A percentile compares a stretch with the other conserved stretches of the same genome.
These are phyloP conservation scores for Tachyglossus aculeatus DNA, from an alignment of 2,797 vertebrate species.

Conservation along the genomic window DNA sequence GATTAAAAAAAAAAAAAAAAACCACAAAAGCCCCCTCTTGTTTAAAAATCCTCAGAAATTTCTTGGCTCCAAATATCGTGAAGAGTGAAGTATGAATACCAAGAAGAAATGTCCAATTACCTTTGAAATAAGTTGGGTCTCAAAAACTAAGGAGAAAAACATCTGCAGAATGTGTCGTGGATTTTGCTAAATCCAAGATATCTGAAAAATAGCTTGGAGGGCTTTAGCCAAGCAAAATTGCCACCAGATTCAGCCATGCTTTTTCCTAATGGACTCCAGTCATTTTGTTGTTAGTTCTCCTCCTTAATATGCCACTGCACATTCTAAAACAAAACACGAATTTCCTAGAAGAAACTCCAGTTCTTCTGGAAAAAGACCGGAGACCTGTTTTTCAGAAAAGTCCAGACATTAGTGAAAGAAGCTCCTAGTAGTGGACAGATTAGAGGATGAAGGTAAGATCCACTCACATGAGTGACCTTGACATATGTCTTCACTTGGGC, in stretches of 20 bases:
- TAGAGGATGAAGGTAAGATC: too few relatives aligned
- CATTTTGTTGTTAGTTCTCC: neutral
- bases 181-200: neutral
- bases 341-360: neutral
- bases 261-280: neutral
- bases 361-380: neutral
- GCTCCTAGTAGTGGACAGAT: too few relatives aligned
- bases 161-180: neutral
- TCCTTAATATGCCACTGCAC: neutral
- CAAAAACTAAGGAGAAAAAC: neutral
- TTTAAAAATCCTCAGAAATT: conserved; percentile 9
- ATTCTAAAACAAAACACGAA: neutral
- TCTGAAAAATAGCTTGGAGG: neutral
- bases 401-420: too few relatives aligned
- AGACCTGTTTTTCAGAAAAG: too few relatives aligned
- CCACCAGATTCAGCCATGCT: too few relatives aligned
- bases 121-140: neutral
- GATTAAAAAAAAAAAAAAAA: conserved; percentile 15
- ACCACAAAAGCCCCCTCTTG: too few relatives aligned
- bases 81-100: too few relatives aligned
- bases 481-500: too few relatives aligned
- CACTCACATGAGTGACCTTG: too few relatives aligned
- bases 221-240: neutral
- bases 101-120: neutral
- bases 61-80: neutral